Evolutionary conservation across 1,140 invertebrate genomes (phyloP).

Genomic region (Macrobrachium rosenbergii): DNA sequence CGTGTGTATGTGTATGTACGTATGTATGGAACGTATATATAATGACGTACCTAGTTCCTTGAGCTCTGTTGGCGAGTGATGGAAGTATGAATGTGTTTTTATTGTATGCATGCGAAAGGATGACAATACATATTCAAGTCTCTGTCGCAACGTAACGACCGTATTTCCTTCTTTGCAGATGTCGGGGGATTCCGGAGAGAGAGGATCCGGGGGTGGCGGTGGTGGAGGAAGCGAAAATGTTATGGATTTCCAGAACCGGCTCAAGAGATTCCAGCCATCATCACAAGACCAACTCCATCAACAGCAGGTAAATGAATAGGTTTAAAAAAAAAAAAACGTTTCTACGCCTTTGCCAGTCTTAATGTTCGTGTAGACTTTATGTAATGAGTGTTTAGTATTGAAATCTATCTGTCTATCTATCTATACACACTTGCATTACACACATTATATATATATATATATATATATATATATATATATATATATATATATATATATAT

Average conservation of each 20-base stretch:
- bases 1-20: not conserved
- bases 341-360: not conserved
- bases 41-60: too few species aligned
- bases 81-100: too few species aligned
- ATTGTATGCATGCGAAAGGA: too few species aligned
- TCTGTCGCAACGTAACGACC: not conserved
- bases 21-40: too few species aligned
- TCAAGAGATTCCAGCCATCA: constrained; percentile 54
- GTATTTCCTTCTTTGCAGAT: constrained; percentile 35
- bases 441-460: too few species aligned
- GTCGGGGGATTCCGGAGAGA: constrained; percentile 59
- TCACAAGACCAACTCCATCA: constrained; percentile 20
- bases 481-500: too few species aligned
- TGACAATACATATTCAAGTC: not conserved
- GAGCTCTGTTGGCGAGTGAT: too few species aligned
- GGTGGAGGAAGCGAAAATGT: constrained; percentile 48
- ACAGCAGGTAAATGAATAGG: constrained; percentile 44
- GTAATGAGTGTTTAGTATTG: too few species aligned
- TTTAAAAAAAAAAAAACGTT: not conserved
- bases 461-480: too few species aligned
- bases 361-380: too few species aligned
- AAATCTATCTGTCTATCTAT: too few species aligned
- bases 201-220: constrained; percentile 37
- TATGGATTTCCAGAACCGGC: constrained; percentile 59
- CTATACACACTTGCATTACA: too few species aligned